Conservation (phyloP, 2,888 invertebrate species). For the Nomada flava region DNA sequence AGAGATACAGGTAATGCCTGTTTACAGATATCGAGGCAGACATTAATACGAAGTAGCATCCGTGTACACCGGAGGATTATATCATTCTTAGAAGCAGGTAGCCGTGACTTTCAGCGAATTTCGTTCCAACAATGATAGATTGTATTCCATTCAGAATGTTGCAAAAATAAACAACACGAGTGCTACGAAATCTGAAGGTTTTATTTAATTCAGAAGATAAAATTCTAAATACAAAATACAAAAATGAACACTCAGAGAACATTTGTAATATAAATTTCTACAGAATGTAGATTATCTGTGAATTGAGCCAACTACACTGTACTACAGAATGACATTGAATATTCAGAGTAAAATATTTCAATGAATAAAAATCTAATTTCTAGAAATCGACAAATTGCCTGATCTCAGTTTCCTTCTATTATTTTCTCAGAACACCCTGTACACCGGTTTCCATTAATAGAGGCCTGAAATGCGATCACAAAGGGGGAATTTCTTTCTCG, state of each 20-base stretch:
- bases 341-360: not conserved
- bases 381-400: not conserved
- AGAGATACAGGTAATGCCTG: conserved; percentile 79
- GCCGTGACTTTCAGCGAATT: conserved; percentile 61
- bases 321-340: too few species aligned
- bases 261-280: too few species aligned
- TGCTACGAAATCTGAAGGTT: not conserved
- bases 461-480: not conserved
- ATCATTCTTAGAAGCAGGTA: conserved; percentile 77
- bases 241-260: too few species aligned
- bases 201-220: too few species aligned
- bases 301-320: too few species aligned
- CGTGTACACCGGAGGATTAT: conserved; percentile 81
- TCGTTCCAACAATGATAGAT: conserved; percentile 27
- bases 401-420: too few species aligned
- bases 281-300: too few species aligned
- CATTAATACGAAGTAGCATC: conserved; percentile 81
- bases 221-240: too few species aligned
- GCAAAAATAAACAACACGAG: not conserved
- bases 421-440: not conserved
- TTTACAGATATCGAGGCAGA: conserved; percentile 83
- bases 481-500: not conserved
- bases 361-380: not conserved
- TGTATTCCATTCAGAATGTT: not conserved
- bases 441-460: not conserved